phyloP scores from a whole-genome alignment of 1,140 invertebrate genomes.

The Tetramorium simillimum region DNA sequence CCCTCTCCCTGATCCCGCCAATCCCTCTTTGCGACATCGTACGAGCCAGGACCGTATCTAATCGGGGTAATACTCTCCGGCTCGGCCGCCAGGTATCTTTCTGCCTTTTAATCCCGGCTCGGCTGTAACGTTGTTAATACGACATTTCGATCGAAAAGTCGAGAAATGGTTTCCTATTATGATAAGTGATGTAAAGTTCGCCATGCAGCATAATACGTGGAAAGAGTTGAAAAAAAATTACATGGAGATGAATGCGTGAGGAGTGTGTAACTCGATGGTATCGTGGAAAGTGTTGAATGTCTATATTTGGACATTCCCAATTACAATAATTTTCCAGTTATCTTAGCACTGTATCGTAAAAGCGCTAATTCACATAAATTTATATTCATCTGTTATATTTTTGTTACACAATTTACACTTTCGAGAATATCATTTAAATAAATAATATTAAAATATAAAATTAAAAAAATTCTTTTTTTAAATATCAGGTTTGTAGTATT shows the following conservation, averaged over 20 bases:
- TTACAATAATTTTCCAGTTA: not conserved
- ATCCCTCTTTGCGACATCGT: constrained; percentile 77
- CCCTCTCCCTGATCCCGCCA: constrained; percentile 69
- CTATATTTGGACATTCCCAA: constrained; percentile 1
- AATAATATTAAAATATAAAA: not conserved
- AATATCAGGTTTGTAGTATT: not conserved
- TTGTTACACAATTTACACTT: not conserved
- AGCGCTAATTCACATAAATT: not conserved
- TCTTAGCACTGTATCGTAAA: not conserved
- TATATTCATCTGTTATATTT: not conserved
- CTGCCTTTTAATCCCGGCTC: not conserved
- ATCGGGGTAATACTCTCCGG: not conserved
- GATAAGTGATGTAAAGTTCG: not conserved
- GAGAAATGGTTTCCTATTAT: not conserved
- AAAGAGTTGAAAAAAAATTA: not conserved
- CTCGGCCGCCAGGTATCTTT: not conserved
- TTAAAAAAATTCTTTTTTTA: not conserved
- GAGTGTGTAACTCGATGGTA: not conserved
- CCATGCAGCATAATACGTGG: not conserved
- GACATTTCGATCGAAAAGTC: not conserved
- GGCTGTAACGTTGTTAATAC: not conserved
- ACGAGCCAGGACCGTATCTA: constrained; percentile 81
- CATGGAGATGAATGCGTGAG: not conserved
- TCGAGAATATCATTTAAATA: not conserved
- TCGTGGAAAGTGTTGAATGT: not conserved